Percentiles rank a stretch among this genome's conserved stretches.
Evolutionary conservation across 2,888 invertebrate species (phyloP).

Genomic region (Oscheius sp.): DNA sequence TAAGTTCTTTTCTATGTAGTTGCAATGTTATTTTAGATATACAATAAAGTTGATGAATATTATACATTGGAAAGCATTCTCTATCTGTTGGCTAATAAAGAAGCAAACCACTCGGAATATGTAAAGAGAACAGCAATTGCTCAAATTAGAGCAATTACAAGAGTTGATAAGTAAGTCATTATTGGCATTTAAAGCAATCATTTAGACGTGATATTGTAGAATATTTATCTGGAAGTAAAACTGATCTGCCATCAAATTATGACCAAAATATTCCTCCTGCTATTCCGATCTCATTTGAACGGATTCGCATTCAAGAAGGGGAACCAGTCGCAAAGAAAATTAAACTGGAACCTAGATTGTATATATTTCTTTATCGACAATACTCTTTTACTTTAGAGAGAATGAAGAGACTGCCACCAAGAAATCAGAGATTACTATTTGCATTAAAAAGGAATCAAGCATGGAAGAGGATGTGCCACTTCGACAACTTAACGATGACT

Average conservation of each 20-base stretch:
- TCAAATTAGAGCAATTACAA: constrained; percentile 74
- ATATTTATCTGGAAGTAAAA: constrained; percentile 43
- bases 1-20: too few species aligned
- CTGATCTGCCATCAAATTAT: constrained; percentile 14
- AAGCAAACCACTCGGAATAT: constrained; percentile 89
- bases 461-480: too few species aligned
- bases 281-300: constrained; percentile 44
- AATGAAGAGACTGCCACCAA: too few species aligned
- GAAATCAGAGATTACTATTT: too few species aligned
- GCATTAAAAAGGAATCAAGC: too few species aligned
- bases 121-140: constrained; percentile 85
- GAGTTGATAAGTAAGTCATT: constrained; percentile 55
- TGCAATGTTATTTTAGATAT: constrained; percentile 39
- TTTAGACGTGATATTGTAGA: constrained; percentile 61
- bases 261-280: constrained; percentile 49
- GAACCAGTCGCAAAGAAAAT: too few species aligned
- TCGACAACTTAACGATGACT: too few species aligned
- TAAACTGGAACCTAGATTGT: too few species aligned
- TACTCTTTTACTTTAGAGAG: too few species aligned
- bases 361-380: too few species aligned
- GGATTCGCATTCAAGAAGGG: too few species aligned
- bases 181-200: too few species aligned
- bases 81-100: constrained; percentile 92
- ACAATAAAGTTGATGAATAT: constrained; percentile 83
- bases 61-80: constrained; percentile 95